Percentiles rank a stretch among this genome's conserved stretches.
phyloP scores from a whole-genome alignment of 2,888 invertebrate genomes.

The Lasioglossum morio region DNA sequence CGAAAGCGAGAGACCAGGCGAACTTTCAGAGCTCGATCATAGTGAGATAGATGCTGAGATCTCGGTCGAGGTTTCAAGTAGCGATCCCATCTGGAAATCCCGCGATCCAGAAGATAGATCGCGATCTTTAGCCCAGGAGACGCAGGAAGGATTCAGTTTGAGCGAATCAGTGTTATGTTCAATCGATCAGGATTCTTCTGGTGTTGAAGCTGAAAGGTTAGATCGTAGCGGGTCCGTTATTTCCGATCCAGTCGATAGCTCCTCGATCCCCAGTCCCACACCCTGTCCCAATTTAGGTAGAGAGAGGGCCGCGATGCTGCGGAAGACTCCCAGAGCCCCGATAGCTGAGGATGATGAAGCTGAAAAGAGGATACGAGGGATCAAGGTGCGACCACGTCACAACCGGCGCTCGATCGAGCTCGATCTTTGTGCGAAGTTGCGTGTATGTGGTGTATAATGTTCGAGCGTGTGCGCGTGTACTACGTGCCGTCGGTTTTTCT shows the following conservation, averaged over 20 bases:
- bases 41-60: constrained; percentile 8
- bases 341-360: constrained; percentile 72
- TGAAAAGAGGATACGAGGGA: constrained; percentile 78
- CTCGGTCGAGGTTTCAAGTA: constrained; percentile 50
- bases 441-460: constrained; percentile 21
- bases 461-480: background rate
- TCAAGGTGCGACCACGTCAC: constrained; percentile 82
- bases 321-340: constrained; percentile 73
- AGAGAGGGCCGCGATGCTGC: constrained; percentile 76
- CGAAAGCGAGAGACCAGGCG: constrained; percentile 82
- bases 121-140: background rate
- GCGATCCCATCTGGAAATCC: constrained; percentile 35
- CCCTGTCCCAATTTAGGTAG: constrained; percentile 80
- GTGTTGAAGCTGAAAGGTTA: constrained; percentile 45
- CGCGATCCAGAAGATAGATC: background rate
- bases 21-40: constrained; percentile 46
- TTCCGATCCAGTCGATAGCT: constrained; percentile 54
- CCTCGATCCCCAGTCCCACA: constrained; percentile 19
- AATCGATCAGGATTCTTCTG: constrained; percentile 37
- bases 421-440: constrained; percentile 36
- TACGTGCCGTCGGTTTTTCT: background rate
- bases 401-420: constrained; percentile 74
- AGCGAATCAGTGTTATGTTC: background rate
- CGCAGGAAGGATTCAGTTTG: background rate
- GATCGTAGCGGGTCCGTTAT: background rate